phyloP scores from a whole-genome alignment of 2,797 vertebrate genomes.

The Iguana delicatissima region DNA sequence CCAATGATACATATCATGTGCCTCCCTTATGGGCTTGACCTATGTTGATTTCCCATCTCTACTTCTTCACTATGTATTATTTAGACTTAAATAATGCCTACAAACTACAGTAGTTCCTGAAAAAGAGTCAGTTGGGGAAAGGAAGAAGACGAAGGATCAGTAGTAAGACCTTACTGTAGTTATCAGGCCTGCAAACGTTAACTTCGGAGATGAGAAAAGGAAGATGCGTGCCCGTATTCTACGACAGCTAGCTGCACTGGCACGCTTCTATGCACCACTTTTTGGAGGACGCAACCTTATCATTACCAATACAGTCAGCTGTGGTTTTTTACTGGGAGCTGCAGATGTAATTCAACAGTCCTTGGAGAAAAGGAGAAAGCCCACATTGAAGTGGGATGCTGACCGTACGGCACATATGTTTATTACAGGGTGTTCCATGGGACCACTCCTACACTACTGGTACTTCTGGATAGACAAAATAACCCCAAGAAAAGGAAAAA shows the following conservation, averaged over 20 bases:
- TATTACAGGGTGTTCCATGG: slow-evolving; percentile 4
- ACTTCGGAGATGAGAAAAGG: slow-evolving; percentile 11
- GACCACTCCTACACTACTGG: slow-evolving; percentile 22
- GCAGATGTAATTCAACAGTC: slow-evolving; percentile 1
- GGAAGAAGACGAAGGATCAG: slow-evolving; percentile 10
- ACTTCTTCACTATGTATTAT: not conserved
- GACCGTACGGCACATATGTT: slow-evolving; percentile 12
- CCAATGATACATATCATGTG: slow-evolving; percentile 21
- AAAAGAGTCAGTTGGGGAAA: slow-evolving; percentile 19
- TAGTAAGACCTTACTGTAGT: not conserved
- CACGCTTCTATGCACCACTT: not conserved
- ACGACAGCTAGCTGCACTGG: not conserved
- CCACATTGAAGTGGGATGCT: not conserved
- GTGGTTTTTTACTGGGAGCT: not conserved
- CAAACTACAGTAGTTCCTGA: not conserved
- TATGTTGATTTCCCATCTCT: not conserved
- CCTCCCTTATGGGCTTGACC: not conserved
- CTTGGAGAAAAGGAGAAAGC: slow-evolving; percentile 18
- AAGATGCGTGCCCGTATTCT: not conserved
- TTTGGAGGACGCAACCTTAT: slow-evolving; percentile 17
- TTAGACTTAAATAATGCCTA: not conserved
- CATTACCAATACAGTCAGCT: slow-evolving; percentile 25
- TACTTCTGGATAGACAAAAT: slow-evolving; percentile 24
- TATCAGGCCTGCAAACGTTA: slow-evolving; percentile 18
- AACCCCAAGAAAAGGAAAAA: slow-evolving; percentile 3